Evolutionary conservation across 2,113 vertebrate genomes (phyloP).

Genomic region (Apeltes quadracus): DNA sequence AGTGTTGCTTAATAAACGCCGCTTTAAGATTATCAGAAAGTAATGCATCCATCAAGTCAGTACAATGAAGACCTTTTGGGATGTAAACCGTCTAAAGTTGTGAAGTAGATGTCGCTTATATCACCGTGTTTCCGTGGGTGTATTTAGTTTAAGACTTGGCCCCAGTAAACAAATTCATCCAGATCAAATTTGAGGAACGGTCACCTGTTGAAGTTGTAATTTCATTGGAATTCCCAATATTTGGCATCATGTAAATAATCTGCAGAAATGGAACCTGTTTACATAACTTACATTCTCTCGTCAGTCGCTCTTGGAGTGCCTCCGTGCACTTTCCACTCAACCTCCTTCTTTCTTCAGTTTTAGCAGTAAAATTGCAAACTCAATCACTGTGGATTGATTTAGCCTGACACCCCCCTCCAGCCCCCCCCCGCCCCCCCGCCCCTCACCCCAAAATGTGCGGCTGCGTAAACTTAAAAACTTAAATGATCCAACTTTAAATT

Average conservation of each 20-base stretch:
- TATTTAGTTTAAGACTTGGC: background rate
- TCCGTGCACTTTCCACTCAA: background rate
- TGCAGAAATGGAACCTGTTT: conserved; percentile 21
- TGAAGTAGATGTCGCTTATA: background rate
- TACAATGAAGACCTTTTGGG: background rate
- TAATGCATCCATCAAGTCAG: background rate
- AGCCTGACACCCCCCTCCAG: too few species aligned
- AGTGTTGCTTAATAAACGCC: background rate
- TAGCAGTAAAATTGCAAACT: background rate
- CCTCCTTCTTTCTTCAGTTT: background rate
- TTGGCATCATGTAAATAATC: conserved; percentile 20
- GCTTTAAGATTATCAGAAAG: background rate
- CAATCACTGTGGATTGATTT: background rate
- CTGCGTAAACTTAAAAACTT: too few species aligned
- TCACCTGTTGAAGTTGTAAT: background rate
- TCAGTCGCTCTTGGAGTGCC: background rate
- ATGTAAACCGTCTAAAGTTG: background rate
- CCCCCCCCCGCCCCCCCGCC: too few species aligned
- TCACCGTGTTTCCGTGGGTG: background rate
- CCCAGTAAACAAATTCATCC: background rate
- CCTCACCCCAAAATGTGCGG: background rate
- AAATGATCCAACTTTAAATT: conserved; percentile 18
- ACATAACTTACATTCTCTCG: conserved; percentile 8
- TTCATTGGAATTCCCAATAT: background rate
- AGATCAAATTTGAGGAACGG: background rate